phyloP scores from a whole-genome alignment of 1,140 invertebrate genomes.

The Drosophila pectinifera region DNA sequence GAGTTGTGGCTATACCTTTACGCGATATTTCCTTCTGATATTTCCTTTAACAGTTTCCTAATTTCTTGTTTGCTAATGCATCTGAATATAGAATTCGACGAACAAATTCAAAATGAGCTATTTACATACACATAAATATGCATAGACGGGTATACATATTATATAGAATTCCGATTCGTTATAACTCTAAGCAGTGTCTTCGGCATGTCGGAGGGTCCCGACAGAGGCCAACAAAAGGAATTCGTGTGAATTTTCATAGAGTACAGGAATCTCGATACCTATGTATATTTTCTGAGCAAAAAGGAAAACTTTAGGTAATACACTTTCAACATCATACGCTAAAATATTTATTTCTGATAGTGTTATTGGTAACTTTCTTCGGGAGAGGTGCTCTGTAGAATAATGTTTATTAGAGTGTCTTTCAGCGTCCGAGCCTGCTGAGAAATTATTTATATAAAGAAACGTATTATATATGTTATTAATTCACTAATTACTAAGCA shows the following conservation, averaged over 20 bases:
- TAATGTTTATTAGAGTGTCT: constrained; percentile 50
- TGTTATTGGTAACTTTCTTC: constrained; percentile 40
- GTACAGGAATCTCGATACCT: constrained; percentile 18
- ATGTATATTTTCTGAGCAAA: constrained; percentile 34
- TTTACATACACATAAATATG: constrained; percentile 73
- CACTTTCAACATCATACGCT: constrained; percentile 49
- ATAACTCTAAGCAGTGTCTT: constrained; percentile 18
- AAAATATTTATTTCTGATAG: constrained; percentile 67
- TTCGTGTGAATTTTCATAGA: constrained; percentile 21
- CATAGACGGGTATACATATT: constrained; percentile 33
- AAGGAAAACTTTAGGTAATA: constrained; percentile 41
- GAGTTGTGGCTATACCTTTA: constrained; percentile 31
- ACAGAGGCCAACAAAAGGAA: constrained; percentile 37
- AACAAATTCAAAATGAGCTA: constrained; percentile 69
- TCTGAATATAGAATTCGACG: constrained; percentile 55
- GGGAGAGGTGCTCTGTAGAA: constrained; percentile 53
- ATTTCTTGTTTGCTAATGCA: constrained; percentile 36
- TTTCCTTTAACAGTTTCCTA: constrained; percentile 45
- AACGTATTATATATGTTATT: constrained; percentile 43
- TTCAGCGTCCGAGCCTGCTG: constrained; percentile 34
- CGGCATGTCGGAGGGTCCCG: too few relatives aligned
- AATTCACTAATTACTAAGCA: constrained; percentile 60
- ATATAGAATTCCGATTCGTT: constrained; percentile 24
- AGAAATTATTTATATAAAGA: constrained; percentile 48
- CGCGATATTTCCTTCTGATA: constrained; percentile 37